Base-by-base conservation (phyloP, 1,140 invertebrate genomes). In the Pseudomyrmex dendroicus region DNA sequence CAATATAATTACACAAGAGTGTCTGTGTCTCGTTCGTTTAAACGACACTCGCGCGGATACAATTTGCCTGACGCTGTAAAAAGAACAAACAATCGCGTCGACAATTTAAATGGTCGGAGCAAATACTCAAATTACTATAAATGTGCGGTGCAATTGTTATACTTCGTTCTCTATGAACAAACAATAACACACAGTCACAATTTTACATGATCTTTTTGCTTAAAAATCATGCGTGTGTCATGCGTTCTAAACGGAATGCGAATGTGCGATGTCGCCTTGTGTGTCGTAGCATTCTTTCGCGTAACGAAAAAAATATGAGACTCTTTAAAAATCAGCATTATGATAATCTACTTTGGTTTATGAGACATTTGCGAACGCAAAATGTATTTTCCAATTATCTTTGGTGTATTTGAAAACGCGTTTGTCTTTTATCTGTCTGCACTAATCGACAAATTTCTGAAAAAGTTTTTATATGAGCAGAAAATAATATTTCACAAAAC, bases 331-430 rank as follows among this genome's bases (percentile, higher is more conserved):
- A 64, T 44, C 2, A 57, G 35, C 64, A 70, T 78, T 78, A 13
- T 57, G 52, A 70, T 78, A 63, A 78, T 63, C 64, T 70, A 78
- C 50, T 78, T 68, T 64, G 59, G 52, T 78, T 70, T 78, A 70
- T 46, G 52, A 70, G 15, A 35, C 20, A 48, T 57, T 68, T n/a
- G 52, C 44, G 44, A 78, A 78, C 35, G 63, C 63, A 64, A 54
- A 52, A 78, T 78, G 44, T 52, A 78, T 78, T 78, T 78, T 78
- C 74, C 74, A 78, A 78, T 78, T 70, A 78, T 25, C 64, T 78
- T 48, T 22, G 52, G 3, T 78, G 70, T 78, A 78, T 78, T 78
- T 44, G 52, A 35, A 78, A 78, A 70, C 12, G 10, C 17, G 64
- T 15, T 44, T 66, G 73, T 8, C 35, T 62, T 4, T 13, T 10